A percentile compares a stretch with the other conserved stretches of the same genome.
phyloP scores from a whole-genome alignment of 2,113 vertebrate genomes.

The Symphodus melops region DNA sequence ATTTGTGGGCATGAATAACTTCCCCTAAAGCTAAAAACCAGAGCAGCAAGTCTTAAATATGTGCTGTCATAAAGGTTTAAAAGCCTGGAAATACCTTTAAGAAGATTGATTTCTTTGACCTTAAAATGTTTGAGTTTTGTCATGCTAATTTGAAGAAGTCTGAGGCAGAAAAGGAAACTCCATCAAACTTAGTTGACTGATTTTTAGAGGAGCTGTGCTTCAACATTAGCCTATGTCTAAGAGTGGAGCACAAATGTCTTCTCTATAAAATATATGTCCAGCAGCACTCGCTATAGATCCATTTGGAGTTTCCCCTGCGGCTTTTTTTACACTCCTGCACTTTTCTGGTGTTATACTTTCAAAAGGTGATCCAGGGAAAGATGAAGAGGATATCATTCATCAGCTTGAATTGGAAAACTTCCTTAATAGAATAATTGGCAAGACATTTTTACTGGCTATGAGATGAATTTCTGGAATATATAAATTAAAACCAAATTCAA shows the following conservation, averaged over 20 bases:
- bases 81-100: conserved; percentile 17
- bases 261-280: not conserved
- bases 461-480: not conserved
- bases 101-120: conserved; percentile 17
- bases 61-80: conserved; percentile 47
- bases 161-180: not conserved
- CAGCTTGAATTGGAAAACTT: not conserved
- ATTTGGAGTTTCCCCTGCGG: too few species aligned
- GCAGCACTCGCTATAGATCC: not conserved
- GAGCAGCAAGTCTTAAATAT: conserved; percentile 32
- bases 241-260: not conserved
- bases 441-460: conserved; percentile 7
- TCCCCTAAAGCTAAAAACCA: conserved; percentile 41
- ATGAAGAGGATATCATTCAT: not conserved
- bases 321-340: not conserved
- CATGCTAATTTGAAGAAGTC: conserved; percentile 15
- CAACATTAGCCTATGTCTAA: too few species aligned
- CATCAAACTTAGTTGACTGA: not conserved
- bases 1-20: conserved; percentile 65
- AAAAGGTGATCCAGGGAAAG: conserved; percentile 1
- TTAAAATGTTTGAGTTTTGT: conserved; percentile 35
- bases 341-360: not conserved
- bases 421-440: not conserved
- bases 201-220: not conserved
- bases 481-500: conserved; percentile 18